Evolutionary conservation across 2,113 vertebrate genomes (phyloP), one percentile per base, ranked within the genome.

Genomic region (Callaeas wilsoni): DNA sequence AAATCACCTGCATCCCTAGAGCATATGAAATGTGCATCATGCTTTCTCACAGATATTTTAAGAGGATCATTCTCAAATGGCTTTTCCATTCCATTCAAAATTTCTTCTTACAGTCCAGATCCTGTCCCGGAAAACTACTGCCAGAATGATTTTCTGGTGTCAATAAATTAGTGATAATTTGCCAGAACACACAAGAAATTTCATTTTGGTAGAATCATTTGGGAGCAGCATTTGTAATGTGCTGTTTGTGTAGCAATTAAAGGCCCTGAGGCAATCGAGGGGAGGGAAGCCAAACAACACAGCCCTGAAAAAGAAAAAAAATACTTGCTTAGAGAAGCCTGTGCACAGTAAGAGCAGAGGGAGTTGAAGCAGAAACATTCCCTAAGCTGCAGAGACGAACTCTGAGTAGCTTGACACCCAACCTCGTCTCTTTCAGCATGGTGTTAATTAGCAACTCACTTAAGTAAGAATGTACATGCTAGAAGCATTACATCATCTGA

Each of bases 401-500:
- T 85, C 63, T 42, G 59, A 74, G 78, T 35, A 89, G 47, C 32
- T 33, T 89, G 84, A 92, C 74, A 62, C 29, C 59, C 53, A 91
- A 79, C 23, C 67, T 82, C 79, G 62, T 59, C n/a, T 92, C 80
- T 95, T 94, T 89, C 84, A 91, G 50, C 57, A 23, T 64, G 87
- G 46, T 67, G 47, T 90, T 96, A 90, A 96, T 95, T 95, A 94
- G 53, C 67, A 93, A 85, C 30, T 92, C 57, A 56, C 52, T 89
- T 84, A 82, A 97, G 93, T 75, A 94, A 89, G 94, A 94, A 86
- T 90, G 79, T 63, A 69, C 65, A 1, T 93, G 41, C 57, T 93
- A 57, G 84, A 69, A 70, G 87, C 70, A 91, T 96, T 73, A 85
- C 94, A 83, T 96, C 94, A 95, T 85, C 70, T 62, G 78, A 85